Base-by-base conservation (phyloP, 1,140 invertebrate species). In the Drosophila melanogaster region DNA sequence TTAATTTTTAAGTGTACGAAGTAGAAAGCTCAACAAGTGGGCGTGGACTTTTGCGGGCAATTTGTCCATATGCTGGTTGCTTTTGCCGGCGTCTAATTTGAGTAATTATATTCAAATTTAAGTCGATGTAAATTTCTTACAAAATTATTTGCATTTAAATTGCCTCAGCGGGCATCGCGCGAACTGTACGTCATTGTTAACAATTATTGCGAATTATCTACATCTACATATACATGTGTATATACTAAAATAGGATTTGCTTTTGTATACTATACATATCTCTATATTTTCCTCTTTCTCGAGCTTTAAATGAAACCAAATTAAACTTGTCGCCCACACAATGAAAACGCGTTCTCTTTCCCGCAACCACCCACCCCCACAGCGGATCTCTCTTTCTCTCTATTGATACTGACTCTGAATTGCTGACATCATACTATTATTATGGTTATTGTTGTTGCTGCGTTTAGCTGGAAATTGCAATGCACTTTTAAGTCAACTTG, bases 31-130 rank as follows among this genome's bases (percentile, higher is more conserved):
- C 61, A 79, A 66, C 64, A 64, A 79, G 59, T 72, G 60, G 66
- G 61, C 64, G 59, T 77, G 84, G 84, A 84, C 84, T 84, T 89
- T 72, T 60, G 64, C 8, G 46, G 71, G 54, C 70, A 76, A 72
- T 86, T 86, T 77, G 14, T 69, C 49, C 47, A 50, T 65, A 46
- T 59, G 77, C 56, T 41, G 56, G 35, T 37, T 60, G 46, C 10
- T 49, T 33, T 51, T 40, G 46, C 65, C 57, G 73, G 81, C 64
- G 44, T 72, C 44, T 81, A 87, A 87, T 89, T 89, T 80, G 57
- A 74, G 84, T 80, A 89, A 89, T 89, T 90, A 80, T 89, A 89
- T 89, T 89, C 79, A 90, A 89, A 89, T 89, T 84, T 89, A 74
- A 84, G 72, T 67, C 77, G 77, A 89, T 87, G 84, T 73, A 84